Conservation (phyloP, 2,888 invertebrate genomes). For the Volucella bombylans region DNA sequence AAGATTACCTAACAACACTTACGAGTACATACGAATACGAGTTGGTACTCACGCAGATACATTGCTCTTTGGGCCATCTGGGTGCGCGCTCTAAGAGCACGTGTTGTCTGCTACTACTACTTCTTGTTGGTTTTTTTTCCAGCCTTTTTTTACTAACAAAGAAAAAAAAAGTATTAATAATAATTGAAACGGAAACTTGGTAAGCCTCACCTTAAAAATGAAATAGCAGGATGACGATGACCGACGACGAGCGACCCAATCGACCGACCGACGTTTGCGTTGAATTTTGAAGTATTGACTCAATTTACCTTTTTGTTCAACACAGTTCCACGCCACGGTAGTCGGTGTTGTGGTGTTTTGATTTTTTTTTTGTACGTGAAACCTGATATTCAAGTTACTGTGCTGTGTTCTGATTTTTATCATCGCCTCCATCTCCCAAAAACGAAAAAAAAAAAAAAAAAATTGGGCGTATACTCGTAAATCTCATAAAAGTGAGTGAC, state of each 20-base stretch:
- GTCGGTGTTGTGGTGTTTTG: constrained; percentile 39
- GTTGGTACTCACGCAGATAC: constrained; percentile 27
- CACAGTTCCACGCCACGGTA: constrained; percentile 23
- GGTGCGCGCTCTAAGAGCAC: constrained; percentile 53
- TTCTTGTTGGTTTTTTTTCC: not conserved
- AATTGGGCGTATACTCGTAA: constrained; percentile 4
- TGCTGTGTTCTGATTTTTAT: constrained; percentile 54
- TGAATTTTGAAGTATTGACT: constrained; percentile 62
- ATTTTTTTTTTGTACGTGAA: constrained; percentile 63
- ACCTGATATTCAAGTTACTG: constrained; percentile 69
- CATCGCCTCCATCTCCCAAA: constrained; percentile 50
- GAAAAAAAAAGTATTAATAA: not conserved
- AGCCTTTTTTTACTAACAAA: constrained; percentile 41
- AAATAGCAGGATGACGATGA: constrained; percentile 37
- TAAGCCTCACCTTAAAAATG: constrained; percentile 61
- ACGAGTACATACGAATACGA: not conserved
- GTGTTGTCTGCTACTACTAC: constrained; percentile 17
- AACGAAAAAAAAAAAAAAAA: constrained; percentile 33
- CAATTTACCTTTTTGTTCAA: constrained; percentile 31
- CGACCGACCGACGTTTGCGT: constrained; percentile 46
- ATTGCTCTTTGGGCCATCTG: constrained; percentile 57
- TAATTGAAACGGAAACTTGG: constrained; percentile 58
- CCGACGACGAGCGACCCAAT: no score
- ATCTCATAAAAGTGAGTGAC: constrained; percentile 64
- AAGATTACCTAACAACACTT: constrained; percentile 60